Conservation (phyloP, 2,113 vertebrate genomes). For the Chaenocephalus aceratus region DNA sequence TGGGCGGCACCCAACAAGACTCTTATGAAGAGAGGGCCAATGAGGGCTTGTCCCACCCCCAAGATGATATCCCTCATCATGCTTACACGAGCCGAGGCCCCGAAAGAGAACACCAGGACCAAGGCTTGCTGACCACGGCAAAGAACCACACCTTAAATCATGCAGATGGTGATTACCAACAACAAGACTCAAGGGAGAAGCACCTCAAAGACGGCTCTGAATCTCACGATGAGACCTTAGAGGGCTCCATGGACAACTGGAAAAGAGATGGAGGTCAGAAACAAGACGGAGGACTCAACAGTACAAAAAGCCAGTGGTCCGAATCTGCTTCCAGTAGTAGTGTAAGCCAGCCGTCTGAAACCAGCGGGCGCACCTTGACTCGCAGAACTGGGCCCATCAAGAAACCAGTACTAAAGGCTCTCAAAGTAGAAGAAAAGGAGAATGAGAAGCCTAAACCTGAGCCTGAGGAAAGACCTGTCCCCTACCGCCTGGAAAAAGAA, state of each 20-base stretch:
- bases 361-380: conserved; percentile 82
- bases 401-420: conserved; percentile 96
- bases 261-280: conserved; percentile 85
- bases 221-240: conserved; percentile 71
- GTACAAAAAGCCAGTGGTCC: conserved; percentile 86
- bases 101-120: conserved; percentile 81
- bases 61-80: conserved; percentile 73
- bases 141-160: conserved; percentile 81
- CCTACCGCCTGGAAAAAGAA: conserved; percentile 85
- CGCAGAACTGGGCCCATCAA: conserved; percentile 96
- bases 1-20: conserved; percentile 86
- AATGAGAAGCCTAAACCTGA: conserved; percentile 93
- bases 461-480: conserved; percentile 84
- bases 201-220: conserved; percentile 83
- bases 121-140: conserved; percentile 77
- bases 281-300: conserved; percentile 76
- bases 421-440: conserved; percentile 97
- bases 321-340: conserved; percentile 79
- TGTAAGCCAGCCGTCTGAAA: conserved; percentile 86
- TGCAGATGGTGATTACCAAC: conserved; percentile 83
- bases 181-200: conserved; percentile 84
- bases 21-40: conserved; percentile 89
- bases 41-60: conserved; percentile 80
- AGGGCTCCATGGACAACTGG: conserved; percentile 88
- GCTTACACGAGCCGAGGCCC: conserved; percentile 84